A percentile compares a stretch with the other conserved stretches of the same genome.
These are phyloP conservation scores for Mirounga angustirostris DNA, from an alignment of 2,113 vertebrate species.

Conservation along the genomic window DNA sequence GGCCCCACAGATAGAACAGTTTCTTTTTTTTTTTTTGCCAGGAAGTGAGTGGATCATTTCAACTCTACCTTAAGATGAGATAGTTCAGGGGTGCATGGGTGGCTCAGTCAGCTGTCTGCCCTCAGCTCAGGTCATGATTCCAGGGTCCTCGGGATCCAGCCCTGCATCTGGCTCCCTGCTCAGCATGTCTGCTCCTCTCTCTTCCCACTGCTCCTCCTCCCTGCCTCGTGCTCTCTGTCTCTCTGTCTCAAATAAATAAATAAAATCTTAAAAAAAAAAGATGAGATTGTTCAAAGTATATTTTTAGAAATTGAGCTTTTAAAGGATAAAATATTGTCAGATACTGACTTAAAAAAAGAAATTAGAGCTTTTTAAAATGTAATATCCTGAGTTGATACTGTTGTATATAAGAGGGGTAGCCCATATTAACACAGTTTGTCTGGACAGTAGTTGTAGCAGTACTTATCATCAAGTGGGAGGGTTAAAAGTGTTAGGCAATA, in stretches of 20 bases:
- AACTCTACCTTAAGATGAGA: neutral
- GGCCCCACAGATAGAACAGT: neutral
- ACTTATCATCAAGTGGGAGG: neutral
- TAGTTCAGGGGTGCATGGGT: neutral
- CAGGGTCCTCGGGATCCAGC: neutral
- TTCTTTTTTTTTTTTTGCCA: constrained; percentile 24
- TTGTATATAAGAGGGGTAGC: neutral
- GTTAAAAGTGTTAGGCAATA: neutral
- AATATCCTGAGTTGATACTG: neutral
- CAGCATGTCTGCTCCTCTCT: neutral
- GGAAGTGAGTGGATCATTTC: neutral
- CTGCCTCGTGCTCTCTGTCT: neutral
- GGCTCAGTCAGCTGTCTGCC: neutral
- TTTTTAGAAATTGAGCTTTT: constrained; percentile 54
- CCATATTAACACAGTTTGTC: neutral
- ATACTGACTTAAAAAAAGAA: constrained; percentile 20
- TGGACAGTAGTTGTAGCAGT: neutral
- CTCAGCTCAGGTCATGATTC: neutral
- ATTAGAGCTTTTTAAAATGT: constrained; percentile 23
- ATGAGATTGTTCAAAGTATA: neutral
- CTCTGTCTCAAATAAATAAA: neutral
- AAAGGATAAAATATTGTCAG: constrained; percentile 5
- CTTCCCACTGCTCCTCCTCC: neutral
- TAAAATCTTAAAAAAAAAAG: neutral
- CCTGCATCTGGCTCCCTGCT: neutral